These are phyloP conservation scores for Conus ventricosus DNA, from an alignment of 1,140 invertebrate species.

Conservation along the genomic window DNA sequence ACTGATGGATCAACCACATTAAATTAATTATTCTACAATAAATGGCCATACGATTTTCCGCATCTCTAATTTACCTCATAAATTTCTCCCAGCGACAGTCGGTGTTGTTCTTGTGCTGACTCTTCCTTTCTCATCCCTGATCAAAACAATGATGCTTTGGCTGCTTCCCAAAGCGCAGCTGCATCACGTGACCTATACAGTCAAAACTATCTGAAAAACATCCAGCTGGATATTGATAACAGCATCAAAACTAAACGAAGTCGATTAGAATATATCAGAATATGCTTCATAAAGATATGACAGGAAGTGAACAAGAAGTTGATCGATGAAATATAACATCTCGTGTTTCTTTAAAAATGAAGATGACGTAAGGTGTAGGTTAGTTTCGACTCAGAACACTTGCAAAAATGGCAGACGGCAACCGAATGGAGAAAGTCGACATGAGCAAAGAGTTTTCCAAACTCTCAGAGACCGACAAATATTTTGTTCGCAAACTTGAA, in stretches of 20 bases:
- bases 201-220: constrained; percentile 7
- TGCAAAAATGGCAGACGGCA: constrained; percentile 37
- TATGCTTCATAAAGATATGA: too few relatives aligned
- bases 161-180: constrained; percentile 24
- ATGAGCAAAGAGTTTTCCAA: constrained; percentile 52
- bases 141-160: constrained; percentile 21
- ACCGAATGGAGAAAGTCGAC: constrained; percentile 50
- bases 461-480: constrained; percentile 46
- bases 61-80: not conserved
- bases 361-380: too few relatives aligned
- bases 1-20: not conserved
- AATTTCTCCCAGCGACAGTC: not conserved
- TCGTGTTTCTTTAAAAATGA: too few relatives aligned
- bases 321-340: too few relatives aligned
- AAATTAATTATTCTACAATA: not conserved
- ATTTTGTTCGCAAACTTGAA: constrained; percentile 56
- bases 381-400: not conserved
- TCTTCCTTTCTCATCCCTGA: constrained; percentile 8
- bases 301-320: too few relatives aligned
- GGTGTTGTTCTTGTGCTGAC: not conserved
- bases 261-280: too few relatives aligned
- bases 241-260: too few relatives aligned
- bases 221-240: too few relatives aligned
- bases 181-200: constrained; percentile 5
- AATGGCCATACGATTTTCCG: not conserved